phyloP scores from a whole-genome alignment of 2,888 invertebrate species.

The Charanyca ferruginea region DNA sequence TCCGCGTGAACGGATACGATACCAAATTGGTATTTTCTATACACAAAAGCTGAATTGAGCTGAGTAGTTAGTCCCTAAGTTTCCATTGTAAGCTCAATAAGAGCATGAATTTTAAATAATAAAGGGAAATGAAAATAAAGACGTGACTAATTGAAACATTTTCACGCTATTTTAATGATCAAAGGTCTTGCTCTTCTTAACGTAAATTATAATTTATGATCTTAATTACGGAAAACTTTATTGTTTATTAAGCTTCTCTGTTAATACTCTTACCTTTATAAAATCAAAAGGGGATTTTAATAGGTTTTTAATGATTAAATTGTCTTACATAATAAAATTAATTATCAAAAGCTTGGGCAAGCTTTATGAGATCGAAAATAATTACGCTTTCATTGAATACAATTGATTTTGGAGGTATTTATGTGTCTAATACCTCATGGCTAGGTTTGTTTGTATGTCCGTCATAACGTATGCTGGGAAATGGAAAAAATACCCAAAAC shows the following conservation, averaged over 20 bases:
- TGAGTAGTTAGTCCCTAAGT: too few relatives aligned
- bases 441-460: neutral
- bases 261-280: neutral
- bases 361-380: neutral
- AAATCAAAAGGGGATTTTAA: neutral
- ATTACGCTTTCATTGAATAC: neutral
- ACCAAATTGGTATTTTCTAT: too few relatives aligned
- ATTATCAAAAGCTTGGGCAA: neutral
- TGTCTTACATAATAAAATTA: neutral
- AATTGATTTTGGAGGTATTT: neutral
- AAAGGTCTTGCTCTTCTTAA: neutral
- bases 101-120: neutral
- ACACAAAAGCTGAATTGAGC: too few relatives aligned
- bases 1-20: too few relatives aligned
- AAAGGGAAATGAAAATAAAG: neutral
- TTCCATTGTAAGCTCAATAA: neutral
- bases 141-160: neutral
- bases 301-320: neutral
- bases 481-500: too few relatives aligned
- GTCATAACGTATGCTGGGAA: too few relatives aligned
- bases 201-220: slow-evolving; percentile 7
- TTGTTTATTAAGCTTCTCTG: slow-evolving; percentile 3
- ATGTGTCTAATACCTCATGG: neutral
- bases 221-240: neutral
- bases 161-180: neutral